Evolutionary conservation across 2,797 vertebrate genomes (phyloP), one percentile per base, ranked within the genome.

Genomic region (Rhincodon typus): DNA sequence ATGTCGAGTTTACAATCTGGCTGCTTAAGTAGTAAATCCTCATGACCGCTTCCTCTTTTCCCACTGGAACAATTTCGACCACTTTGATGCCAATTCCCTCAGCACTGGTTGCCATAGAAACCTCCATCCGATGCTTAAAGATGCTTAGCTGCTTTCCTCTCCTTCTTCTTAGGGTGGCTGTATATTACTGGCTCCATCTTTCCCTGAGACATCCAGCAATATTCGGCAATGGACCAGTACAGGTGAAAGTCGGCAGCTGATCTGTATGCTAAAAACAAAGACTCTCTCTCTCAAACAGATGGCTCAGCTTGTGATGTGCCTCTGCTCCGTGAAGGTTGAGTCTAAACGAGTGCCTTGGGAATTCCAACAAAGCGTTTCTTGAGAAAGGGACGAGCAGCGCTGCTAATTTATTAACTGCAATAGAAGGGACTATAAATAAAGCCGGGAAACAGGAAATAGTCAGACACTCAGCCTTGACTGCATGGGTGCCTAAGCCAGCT

Each of bases 321-420:
- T 95, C 42, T 62, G 25, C 62, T 15, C 38, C 23, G 17, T 87
- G 62, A 95, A 87, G 95, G 95, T 95, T 57, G 95, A 67, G 50
- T 17, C 27, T 66, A 66, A 87, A 95, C 10, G 46, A 84, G 84
- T 27, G 53, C 30, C 84, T 21, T 34, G 27, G 46, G 79, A 86
- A 86, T 95, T 87, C 17, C 69, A 38, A 66, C 70, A 46, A 84
- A 42, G 77, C 21, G 23, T 50, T 38, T 50, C 42, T 86, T 23
- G 25, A 50, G 21, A 57, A 50, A 53, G 50, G 57, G 86, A 87
- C 50, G 12, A 25, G 25, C 50, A 30, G 46, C 10, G 46, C 46
- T 53, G 3, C 46, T 27, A 57, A 88, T 57, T 57, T 57, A 88
- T 88, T 88, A 88, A 50, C 86, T 88, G 86, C 12, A 8, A 30